These are phyloP conservation scores for Phrynosoma blainvillii DNA, from an alignment of 2,113 vertebrate genomes.

Conservation along the genomic window DNA sequence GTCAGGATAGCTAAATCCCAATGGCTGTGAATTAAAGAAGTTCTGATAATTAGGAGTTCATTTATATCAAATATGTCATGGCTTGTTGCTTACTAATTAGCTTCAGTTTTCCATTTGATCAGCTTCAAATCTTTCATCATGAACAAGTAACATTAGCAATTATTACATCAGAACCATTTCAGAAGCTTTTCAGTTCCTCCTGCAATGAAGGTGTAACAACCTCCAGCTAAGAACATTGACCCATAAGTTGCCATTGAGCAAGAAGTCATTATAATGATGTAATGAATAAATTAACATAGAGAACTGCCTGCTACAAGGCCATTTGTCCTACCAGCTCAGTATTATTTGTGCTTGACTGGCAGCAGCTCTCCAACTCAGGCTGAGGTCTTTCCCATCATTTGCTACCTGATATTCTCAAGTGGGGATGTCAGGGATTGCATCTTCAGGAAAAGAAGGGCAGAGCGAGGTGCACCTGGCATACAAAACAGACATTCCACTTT, in stretches of 20 bases:
- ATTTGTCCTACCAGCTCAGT: neutral
- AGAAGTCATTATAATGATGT: neutral
- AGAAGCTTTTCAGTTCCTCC: constrained; percentile 40
- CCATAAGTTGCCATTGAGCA: constrained; percentile 25
- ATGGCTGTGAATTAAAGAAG: neutral
- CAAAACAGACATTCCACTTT: neutral
- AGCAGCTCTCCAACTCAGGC: neutral
- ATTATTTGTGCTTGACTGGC: neutral
- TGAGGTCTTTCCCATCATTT: neutral
- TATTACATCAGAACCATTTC: constrained; percentile 52
- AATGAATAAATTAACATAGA: neutral
- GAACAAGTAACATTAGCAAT: constrained; percentile 13
- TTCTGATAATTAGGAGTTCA: neutral
- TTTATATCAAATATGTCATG: neutral
- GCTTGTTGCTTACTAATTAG: neutral
- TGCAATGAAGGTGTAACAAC: constrained; percentile 31
- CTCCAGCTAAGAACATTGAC: constrained; percentile 39
- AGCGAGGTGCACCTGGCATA: neutral
- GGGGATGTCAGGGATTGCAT: neutral
- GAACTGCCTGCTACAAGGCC: neutral
- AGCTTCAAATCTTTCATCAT: neutral
- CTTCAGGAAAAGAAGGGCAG: too few species aligned
- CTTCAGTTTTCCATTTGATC: neutral
- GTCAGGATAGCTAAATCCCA: too few species aligned
- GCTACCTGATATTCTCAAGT: neutral